Evolutionary conservation across 2,797 vertebrate genomes (phyloP).

Genomic region (Scyliorhinus canicula): DNA sequence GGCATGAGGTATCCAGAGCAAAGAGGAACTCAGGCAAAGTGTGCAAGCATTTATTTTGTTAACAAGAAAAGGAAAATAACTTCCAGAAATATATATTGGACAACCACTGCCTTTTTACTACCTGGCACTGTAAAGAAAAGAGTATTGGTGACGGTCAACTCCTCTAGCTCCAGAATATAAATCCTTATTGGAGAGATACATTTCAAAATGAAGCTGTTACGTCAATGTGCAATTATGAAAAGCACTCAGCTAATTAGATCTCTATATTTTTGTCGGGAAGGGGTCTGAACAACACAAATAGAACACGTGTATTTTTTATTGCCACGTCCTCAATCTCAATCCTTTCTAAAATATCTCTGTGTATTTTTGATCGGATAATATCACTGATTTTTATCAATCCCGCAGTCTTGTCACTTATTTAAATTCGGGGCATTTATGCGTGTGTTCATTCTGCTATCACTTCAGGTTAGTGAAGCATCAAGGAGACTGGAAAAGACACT

Average conservation of each 20-base stretch:
- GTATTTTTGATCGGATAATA: background rate
- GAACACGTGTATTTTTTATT: background rate
- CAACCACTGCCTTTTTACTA: background rate
- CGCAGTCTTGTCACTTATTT: background rate
- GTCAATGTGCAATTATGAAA: conserved; percentile 24
- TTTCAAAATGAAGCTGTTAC: conserved; percentile 18
- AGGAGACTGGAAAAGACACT: background rate
- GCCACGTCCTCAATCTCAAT: conserved; percentile 17
- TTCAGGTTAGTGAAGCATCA: background rate
- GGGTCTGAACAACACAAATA: background rate
- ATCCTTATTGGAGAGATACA: conserved; percentile 3
- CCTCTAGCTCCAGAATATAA: background rate
- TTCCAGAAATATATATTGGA: background rate
- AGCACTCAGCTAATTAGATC: conserved; percentile 36
- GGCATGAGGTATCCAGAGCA: background rate
- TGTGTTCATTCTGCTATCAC: background rate
- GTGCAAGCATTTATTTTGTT: background rate
- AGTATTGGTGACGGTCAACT: background rate
- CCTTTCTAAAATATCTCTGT: background rate
- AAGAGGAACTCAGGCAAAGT: background rate
- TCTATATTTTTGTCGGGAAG: background rate
- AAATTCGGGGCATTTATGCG: background rate
- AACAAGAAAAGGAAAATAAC: background rate
- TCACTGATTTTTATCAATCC: background rate
- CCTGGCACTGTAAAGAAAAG: background rate